Conservation (phyloP, 2,113 vertebrate genomes). For the Corythornis madagascariensis region DNA sequence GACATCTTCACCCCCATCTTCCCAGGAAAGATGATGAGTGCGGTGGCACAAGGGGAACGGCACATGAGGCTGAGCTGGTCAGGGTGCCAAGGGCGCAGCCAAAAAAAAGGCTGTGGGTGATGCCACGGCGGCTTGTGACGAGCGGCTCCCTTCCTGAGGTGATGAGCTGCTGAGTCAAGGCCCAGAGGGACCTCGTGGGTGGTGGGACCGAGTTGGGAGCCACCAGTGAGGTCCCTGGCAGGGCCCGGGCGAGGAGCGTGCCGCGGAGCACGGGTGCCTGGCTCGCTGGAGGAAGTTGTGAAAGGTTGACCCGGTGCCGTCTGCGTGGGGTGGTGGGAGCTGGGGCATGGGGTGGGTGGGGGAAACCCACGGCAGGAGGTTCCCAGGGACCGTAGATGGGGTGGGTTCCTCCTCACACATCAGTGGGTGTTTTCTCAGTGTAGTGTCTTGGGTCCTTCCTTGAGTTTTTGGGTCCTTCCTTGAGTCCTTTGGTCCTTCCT, state of each 20-base stretch:
- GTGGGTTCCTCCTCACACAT: accelerated
- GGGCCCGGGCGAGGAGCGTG: not conserved
- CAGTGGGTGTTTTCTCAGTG: accelerated
- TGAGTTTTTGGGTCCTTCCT: no score
- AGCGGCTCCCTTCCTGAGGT: not conserved
- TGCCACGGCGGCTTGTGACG: accelerated
- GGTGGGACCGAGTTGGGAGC: not conserved
- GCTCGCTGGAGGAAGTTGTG: constrained; percentile 18
- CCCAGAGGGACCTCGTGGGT: accelerated
- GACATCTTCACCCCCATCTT: accelerated
- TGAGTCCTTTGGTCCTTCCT: no score
- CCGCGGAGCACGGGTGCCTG: not conserved
- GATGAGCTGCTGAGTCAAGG: not conserved
- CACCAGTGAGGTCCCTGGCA: accelerated
- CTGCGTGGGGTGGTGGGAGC: not conserved
- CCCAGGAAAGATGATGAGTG: not conserved
- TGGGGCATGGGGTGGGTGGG: accelerated
- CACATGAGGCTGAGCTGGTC: not conserved
- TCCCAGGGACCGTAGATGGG: accelerated
- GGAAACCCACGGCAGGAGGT: not conserved
- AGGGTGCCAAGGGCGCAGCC: accelerated
- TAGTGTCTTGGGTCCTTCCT: not conserved
- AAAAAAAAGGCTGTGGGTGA: not conserved
- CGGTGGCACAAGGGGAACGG: not conserved
- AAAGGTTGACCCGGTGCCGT: not conserved